Evolutionary conservation across 2,888 invertebrate species (phyloP).

Genomic region (Trissolcus japonicus): DNA sequence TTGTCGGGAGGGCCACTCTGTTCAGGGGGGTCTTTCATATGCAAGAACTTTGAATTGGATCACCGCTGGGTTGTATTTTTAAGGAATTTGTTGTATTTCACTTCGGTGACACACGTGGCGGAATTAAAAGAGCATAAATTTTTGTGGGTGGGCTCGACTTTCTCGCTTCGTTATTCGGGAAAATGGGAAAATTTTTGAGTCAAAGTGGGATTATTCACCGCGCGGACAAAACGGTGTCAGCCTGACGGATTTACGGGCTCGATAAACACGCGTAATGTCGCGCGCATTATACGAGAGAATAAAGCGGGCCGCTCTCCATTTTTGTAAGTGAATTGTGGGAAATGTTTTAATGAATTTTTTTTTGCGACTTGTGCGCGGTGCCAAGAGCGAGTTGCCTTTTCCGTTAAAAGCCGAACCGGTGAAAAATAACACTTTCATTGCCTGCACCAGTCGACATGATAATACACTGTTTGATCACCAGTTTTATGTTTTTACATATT

Average conservation of each 20-base stretch:
- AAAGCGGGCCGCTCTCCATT: slow-evolving; percentile 31
- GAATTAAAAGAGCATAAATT: slow-evolving; percentile 39
- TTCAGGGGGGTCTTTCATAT: slow-evolving; percentile 37
- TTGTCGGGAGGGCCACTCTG: slow-evolving; percentile 17
- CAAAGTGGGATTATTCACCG: slow-evolving; percentile 27
- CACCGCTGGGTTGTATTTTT: slow-evolving; percentile 21
- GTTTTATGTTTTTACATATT: too few species aligned
- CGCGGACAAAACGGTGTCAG: slow-evolving; percentile 18
- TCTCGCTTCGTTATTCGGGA: not conserved
- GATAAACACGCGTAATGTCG: slow-evolving; percentile 30
- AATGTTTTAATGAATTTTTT: slow-evolving; percentile 40
- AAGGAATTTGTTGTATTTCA: slow-evolving; percentile 44
- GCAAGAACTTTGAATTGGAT: slow-evolving; percentile 19
- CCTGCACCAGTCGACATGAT: slow-evolving; percentile 16
- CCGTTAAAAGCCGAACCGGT: slow-evolving; percentile 22
- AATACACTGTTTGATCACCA: slow-evolving; percentile 22
- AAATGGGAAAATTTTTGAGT: slow-evolving; percentile 26
- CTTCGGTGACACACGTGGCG: slow-evolving; percentile 17
- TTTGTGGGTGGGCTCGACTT: slow-evolving; percentile 21
- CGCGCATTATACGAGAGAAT: slow-evolving; percentile 22
- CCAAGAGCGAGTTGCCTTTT: slow-evolving; percentile 21
- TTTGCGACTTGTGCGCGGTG: slow-evolving; percentile 41
- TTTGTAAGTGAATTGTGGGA: slow-evolving; percentile 33
- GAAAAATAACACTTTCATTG: slow-evolving; percentile 41
- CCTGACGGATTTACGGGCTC: slow-evolving; percentile 23